Conservation (phyloP, 2,113 vertebrate genomes). For the Chamaetylas fuelleborni region DNA sequence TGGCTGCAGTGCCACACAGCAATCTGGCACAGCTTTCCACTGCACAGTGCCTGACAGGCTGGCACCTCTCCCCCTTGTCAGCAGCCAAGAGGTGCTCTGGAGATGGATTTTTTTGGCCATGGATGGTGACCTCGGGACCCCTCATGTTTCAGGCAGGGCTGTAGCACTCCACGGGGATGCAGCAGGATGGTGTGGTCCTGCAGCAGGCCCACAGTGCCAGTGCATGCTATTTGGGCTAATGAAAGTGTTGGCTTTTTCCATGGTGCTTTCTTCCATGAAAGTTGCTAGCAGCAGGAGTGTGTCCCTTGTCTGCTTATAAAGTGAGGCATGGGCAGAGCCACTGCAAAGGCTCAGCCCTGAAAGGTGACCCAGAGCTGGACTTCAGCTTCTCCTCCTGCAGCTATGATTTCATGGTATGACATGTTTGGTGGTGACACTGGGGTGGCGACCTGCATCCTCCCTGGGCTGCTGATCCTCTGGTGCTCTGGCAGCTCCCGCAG, state of each 20-base stretch:
- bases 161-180: background rate
- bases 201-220: background rate
- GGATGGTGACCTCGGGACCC: background rate
- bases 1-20: fast-evolving
- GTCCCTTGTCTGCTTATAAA: background rate
- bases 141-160: background rate
- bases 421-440: fast-evolving
- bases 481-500: fast-evolving
- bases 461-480: background rate
- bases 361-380: background rate
- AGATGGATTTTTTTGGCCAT: background rate
- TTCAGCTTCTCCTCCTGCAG: background rate
- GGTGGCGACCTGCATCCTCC: background rate
- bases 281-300: background rate
- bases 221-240: fast-evolving
- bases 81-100: background rate
- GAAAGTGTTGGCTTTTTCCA: background rate
- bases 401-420: background rate
- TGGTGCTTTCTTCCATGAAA: background rate
- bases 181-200: background rate
- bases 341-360: background rate
- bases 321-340: background rate
- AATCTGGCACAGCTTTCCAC: fast-evolving
- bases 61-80: background rate
- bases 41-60: fast-evolving